Conservation (phyloP, 2,113 vertebrate genomes). For the Alces alces region DNA sequence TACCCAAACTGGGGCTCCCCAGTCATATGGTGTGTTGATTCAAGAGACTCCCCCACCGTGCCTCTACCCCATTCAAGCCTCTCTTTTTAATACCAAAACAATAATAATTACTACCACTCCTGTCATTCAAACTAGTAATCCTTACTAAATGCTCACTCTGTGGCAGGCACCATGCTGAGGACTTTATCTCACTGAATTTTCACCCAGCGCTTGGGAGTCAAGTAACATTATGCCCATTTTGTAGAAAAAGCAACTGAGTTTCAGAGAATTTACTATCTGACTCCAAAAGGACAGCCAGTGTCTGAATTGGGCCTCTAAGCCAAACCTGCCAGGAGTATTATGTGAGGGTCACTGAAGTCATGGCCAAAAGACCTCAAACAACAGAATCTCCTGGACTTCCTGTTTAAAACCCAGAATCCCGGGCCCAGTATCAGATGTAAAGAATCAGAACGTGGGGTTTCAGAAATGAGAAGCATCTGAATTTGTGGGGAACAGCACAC, state of each 20-base stretch:
- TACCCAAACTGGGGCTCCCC: fast-evolving
- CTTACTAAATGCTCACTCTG: background rate
- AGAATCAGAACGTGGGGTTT: background rate
- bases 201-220: background rate
- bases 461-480: background rate
- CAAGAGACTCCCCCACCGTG: fast-evolving
- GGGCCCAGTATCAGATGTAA: background rate
- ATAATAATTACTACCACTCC: background rate
- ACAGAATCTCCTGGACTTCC: background rate
- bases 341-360: fast-evolving
- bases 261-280: background rate
- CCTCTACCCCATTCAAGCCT: no score
- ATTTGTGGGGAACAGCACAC: background rate
- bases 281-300: background rate
- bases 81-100: background rate
- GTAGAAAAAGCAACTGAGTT: background rate
- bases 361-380: background rate
- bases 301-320: background rate
- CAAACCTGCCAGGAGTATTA: background rate
- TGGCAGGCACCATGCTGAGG: background rate
- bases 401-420: background rate
- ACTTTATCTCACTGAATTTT: background rate
- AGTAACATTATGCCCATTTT: background rate
- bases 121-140: background rate
- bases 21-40: background rate